A percentile compares a stretch with the other conserved stretches of the same genome.
phyloP scores from a whole-genome alignment of 2,888 invertebrate species.

The Nowickia ferox region DNA sequence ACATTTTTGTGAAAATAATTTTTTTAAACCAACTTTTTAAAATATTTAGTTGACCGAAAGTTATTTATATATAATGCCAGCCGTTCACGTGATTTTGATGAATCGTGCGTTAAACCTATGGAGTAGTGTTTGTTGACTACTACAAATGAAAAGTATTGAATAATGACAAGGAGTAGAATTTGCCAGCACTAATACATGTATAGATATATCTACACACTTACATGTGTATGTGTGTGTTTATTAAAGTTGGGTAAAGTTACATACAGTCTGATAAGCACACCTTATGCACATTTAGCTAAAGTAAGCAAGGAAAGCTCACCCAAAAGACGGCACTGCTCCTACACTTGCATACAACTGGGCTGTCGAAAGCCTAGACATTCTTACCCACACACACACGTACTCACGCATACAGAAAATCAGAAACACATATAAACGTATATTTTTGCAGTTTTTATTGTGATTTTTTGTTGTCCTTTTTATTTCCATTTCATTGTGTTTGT shows the following conservation, averaged over 20 bases:
- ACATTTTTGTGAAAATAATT: too few species aligned
- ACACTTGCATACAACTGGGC: constrained; percentile 13
- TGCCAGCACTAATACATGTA: too few species aligned
- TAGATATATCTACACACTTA: too few species aligned
- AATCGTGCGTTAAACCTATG: too few species aligned
- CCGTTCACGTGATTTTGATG: too few species aligned
- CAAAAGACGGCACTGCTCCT: constrained; percentile 1
- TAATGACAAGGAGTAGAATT: too few species aligned
- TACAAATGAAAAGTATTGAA: too few species aligned
- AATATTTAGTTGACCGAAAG: too few species aligned
- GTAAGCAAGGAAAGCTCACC: neutral
- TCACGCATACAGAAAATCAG: constrained; percentile 56
- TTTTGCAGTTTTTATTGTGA: constrained; percentile 43
- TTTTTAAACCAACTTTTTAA: too few species aligned
- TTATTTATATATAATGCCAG: too few species aligned
- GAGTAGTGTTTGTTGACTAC: too few species aligned
- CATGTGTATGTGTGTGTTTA: neutral
- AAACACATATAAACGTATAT: constrained; percentile 54
- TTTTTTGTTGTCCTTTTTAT: constrained; percentile 74
- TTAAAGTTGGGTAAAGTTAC: neutral
- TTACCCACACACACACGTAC: constrained; percentile 37
- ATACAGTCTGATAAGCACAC: constrained; percentile 7
- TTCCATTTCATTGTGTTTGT: constrained; percentile 72
- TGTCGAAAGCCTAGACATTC: constrained; percentile 37
- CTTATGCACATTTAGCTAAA: constrained; percentile 19